Evolutionary conservation across 2,888 invertebrate species (phyloP), one percentile per base, ranked within the genome.

Genomic region (Criorhina ranunculi): DNA sequence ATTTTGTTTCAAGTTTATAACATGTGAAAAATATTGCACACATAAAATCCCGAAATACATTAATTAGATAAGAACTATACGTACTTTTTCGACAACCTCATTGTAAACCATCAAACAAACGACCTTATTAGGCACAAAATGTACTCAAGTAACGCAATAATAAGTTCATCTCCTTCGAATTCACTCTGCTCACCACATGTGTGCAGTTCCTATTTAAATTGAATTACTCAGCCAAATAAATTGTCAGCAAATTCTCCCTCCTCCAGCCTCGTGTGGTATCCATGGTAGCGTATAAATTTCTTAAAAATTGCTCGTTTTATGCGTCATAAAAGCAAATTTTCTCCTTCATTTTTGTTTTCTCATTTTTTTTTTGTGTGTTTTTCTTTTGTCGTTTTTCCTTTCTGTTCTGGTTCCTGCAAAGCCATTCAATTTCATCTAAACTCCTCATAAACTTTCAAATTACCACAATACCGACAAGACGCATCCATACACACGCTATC

Each of bases 361-460:
- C 44, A 33, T 57, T 76, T 12, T 31, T 64, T 33, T 35, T 29
- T 35, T 33, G 1, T 24, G 24, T 4, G 24, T 24, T 24, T 37
- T 49, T 31, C 19, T 12, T 67, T 64, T 37, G n/a, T n/a, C n/a
- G n/a, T n/a, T n/a, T n/a, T n/a, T n/a, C n/a, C n/a, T 55, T 46
- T 35, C 44, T 66, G 51, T 67, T 69, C 70, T 72, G 62, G 72
- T 67, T 77, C 46, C 29, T 46, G 60, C 67, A 77, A 53, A 72
- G 76, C 81, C 76, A 81, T 86, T 86, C 86, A 86, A 86, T 86
- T 86, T 86, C 76, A 72, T 76, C 86, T 86, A 86, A 86, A 86
- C 81, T 86, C 86, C 86, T 81, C 86, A 72, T 86, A 86, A 86
- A 86, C 86, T 76, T 86, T 81, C 86, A 81, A 86, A 86, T 86